Evolutionary conservation across 2,113 vertebrate genomes (phyloP), one percentile per base, ranked within the genome.

Genomic region (Dromaius novaehollandiae): DNA sequence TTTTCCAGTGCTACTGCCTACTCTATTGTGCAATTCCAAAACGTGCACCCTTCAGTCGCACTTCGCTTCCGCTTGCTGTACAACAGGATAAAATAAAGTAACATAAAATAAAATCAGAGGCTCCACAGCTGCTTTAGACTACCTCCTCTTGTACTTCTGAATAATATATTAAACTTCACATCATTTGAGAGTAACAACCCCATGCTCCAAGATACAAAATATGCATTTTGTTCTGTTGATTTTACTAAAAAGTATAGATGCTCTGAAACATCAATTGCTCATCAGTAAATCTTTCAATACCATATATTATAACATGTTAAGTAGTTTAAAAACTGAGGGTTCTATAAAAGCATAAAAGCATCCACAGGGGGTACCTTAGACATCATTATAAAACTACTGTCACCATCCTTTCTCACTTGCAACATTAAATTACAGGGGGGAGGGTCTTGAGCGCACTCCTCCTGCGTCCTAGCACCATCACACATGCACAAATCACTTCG

Each of bases 151-250:
- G 73, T 61, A 90, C 65, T 81, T 79, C 82, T 88, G 74, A 97
- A 94, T 90, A 97, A 95, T 94, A 82, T 60, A 91, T 83, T 96
- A 94, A 95, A 89, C 93, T 90, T 94, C 81, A 90, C 40, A 94
- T 85, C 56, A 91, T 91, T 95, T 92, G 88, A 80, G 71, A 98
- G 75, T 83, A 86, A 94, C 81, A 94, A 83, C 40, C 30, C 1
- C 4, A 88, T 88, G 50, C 65, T 96, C 95, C 89, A 95, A 91
- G 81, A 92, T 87, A 96, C 38, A 55, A 58, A 95, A 97, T 55
- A 69, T 17, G 92, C 89, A 61, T 77, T 96, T 96, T 85, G 24
- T 93, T 87, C 40, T 86, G 58, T 77, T 92, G 76, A 92, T 94
- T 96, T 96, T 95, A 86, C 88, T 77, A 91, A 25, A 91, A 65